phyloP scores from a whole-genome alignment of 1,140 invertebrate genomes.

The Calephelis nemesis region DNA sequence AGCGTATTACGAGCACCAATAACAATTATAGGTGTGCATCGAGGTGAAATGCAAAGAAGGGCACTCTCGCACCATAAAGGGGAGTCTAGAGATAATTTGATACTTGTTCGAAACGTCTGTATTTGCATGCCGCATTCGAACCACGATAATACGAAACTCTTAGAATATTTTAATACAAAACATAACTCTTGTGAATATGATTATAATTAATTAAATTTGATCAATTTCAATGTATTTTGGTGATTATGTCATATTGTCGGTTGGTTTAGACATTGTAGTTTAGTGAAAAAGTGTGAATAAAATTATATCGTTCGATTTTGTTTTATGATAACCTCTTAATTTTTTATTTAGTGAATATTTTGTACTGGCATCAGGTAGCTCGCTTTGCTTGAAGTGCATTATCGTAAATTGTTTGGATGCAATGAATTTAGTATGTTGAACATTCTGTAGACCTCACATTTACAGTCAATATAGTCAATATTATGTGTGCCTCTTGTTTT shows the following conservation, averaged over 20 bases:
- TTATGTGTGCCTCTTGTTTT: slow-evolving; percentile 4
- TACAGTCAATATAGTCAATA: not conserved
- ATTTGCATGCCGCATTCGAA: slow-evolving; percentile 52
- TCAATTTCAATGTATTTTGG: not conserved
- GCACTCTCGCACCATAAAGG: slow-evolving; percentile 69
- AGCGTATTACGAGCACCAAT: slow-evolving; percentile 44
- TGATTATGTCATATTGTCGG: not conserved
- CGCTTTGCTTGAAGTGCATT: slow-evolving; percentile 10
- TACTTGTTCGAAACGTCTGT: slow-evolving; percentile 38
- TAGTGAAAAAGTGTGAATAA: not conserved
- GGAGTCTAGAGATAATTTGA: slow-evolving; percentile 49
- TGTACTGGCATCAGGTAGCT: not conserved
- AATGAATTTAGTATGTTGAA: not conserved
- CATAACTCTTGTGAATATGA: slow-evolving; percentile 45
- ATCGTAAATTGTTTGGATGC: slow-evolving; percentile 3
- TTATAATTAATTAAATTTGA: slow-evolving; percentile 32
- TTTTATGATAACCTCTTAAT: slow-evolving; percentile 5
- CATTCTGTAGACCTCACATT: not conserved
- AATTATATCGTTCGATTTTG: slow-evolving; percentile 2
- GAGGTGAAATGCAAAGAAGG: slow-evolving; percentile 75
- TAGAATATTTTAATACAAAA: slow-evolving; percentile 42
- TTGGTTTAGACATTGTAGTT: not conserved
- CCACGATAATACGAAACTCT: slow-evolving; percentile 44
- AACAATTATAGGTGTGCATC: slow-evolving; percentile 48
- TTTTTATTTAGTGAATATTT: not conserved